Evolutionary conservation across 2,113 vertebrate genomes (phyloP).

Genomic region (Grus americana): DNA sequence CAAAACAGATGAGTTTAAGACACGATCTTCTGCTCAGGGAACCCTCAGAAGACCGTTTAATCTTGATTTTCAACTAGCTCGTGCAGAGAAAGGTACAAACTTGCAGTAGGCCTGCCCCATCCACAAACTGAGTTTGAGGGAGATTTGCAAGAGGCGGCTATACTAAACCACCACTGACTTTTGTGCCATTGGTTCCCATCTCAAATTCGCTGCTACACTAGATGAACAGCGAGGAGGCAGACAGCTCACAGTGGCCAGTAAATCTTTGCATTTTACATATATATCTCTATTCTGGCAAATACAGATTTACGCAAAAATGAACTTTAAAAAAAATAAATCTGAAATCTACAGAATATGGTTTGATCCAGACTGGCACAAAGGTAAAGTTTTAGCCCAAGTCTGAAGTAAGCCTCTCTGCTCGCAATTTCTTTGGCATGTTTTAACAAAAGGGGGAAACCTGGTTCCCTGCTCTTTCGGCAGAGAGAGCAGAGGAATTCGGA

Average conservation of each 20-base stretch:
- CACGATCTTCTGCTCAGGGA: neutral
- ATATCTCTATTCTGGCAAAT: neutral
- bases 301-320: neutral
- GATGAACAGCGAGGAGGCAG: neutral
- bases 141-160: neutral
- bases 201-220: neutral
- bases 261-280: neutral
- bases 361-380: neutral
- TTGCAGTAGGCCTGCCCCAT: neutral
- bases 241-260: neutral
- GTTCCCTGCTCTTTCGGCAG: neutral
- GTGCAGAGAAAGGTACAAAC: neutral
- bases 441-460: neutral
- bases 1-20: neutral
- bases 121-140: neutral
- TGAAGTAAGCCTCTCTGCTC: neutral
- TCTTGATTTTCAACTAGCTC: neutral
- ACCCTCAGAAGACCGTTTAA: neutral
- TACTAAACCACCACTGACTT: neutral
- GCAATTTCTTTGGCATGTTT: neutral
- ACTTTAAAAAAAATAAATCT: neutral
- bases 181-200: neutral
- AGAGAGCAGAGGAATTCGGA: accelerated
- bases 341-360: neutral
- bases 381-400: neutral